phyloP scores from a whole-genome alignment of 35 echinoderm and acorn worm genomes.

The Ophioderma brevispina region DNA sequence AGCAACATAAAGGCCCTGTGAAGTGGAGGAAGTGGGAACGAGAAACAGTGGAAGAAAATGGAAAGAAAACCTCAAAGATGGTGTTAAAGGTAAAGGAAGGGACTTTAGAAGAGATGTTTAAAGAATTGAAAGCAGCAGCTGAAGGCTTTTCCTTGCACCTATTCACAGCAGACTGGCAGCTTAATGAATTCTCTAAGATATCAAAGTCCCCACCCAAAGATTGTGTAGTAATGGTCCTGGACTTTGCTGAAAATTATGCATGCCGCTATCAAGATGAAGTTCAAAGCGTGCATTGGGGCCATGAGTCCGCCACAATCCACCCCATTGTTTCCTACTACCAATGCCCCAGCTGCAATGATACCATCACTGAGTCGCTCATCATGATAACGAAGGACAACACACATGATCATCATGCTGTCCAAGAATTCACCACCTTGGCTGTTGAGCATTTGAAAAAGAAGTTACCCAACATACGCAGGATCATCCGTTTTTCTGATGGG shows the following conservation, averaged over 20 bases:
- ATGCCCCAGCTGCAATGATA: conserved; percentile 13
- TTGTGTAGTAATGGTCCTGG: conserved; percentile 19
- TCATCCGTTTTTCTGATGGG: conserved; percentile 50
- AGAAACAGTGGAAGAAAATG: conserved; percentile 2
- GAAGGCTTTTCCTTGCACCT: conserved; percentile 40
- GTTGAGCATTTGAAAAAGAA: conserved; percentile 10
- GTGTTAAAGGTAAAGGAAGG: conserved; percentile 5
- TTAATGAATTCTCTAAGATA: neutral
- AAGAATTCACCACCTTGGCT: neutral
- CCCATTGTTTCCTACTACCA: conserved; percentile 27
- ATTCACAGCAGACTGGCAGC: conserved; percentile 39
- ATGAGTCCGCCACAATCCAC: conserved; percentile 29
- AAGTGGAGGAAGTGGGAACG: conserved; percentile 33
- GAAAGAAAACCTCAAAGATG: conserved; percentile 24
- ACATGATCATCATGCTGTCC: conserved; percentile 64
- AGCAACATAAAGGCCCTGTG: neutral
- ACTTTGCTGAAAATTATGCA: conserved; percentile 57
- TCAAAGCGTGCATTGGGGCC: conserved; percentile 54
- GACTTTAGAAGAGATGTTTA: neutral
- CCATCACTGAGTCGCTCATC: conserved; percentile 41
- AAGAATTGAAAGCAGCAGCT: conserved; percentile 23
- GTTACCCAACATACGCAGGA: neutral
- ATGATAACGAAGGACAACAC: conserved; percentile 32
- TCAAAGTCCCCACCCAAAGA: conserved; percentile 1
- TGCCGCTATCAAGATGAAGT: conserved; percentile 50